Conservation (phyloP, 2,113 vertebrate species). For the Atractosteus spatula region DNA sequence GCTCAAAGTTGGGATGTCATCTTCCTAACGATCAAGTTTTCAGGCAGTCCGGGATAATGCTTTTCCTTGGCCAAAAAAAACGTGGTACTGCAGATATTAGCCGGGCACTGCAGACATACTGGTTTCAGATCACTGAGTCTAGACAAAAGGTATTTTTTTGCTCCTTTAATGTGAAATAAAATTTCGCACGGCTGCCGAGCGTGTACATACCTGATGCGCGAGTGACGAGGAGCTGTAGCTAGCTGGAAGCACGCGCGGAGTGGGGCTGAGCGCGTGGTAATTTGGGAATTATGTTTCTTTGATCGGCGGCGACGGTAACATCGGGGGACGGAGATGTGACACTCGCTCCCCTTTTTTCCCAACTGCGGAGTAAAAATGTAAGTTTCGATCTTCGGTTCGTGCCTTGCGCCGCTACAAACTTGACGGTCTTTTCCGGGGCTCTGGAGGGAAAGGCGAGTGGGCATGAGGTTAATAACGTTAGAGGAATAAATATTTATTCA, state of each 20-base stretch:
- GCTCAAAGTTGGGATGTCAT: constrained; percentile 75
- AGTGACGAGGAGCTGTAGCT: neutral
- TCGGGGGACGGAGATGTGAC: constrained; percentile 8
- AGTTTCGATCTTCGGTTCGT: constrained; percentile 38
- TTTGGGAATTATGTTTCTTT: constrained; percentile 11
- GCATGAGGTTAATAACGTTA: too few relatives aligned
- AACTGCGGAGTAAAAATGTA: constrained; percentile 10
- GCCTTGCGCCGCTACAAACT: constrained; percentile 40
- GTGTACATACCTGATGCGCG: neutral
- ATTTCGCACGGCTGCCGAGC: constrained; percentile 8
- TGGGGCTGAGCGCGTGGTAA: neutral
- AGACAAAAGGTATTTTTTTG: constrained; percentile 71
- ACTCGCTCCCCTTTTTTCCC: constrained; percentile 11
- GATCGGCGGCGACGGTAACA: constrained; percentile 10
- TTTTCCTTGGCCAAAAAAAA: constrained; percentile 36
- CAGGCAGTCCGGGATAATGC: constrained; percentile 45
- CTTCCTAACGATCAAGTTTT: constrained; percentile 63
- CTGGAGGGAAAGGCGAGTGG: too few relatives aligned
- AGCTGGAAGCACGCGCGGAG: neutral
- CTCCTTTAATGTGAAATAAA: constrained; percentile 30
- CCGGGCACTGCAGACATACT: constrained; percentile 56
- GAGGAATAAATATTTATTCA: too few relatives aligned
- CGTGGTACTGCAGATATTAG: constrained; percentile 52
- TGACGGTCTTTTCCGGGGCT: constrained; percentile 18
- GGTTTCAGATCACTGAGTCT: constrained; percentile 72